Conservation (phyloP, 2,797 vertebrate species). For the Halcyon chelicuti region DNA sequence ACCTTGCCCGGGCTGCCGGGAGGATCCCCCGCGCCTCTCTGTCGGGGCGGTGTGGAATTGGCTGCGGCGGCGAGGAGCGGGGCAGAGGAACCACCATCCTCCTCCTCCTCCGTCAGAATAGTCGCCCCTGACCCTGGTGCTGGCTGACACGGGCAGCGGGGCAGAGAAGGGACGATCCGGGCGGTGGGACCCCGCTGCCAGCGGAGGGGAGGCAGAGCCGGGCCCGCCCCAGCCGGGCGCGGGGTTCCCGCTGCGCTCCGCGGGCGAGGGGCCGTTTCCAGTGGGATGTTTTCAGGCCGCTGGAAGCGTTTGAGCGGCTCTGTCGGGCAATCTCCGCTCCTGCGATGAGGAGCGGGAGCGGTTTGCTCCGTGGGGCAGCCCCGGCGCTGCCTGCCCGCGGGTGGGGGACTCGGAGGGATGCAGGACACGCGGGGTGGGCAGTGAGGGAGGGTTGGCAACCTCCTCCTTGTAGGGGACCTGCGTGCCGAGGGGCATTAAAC, state of each 20-base stretch:
- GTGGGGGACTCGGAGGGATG: accelerated
- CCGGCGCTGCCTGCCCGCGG: not conserved
- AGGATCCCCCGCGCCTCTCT: not conserved
- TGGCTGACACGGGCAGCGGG: not conserved
- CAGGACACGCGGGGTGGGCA: accelerated
- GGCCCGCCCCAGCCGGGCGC: not conserved
- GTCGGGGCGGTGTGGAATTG: not conserved
- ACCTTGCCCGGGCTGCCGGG: not conserved
- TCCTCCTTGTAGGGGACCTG: not conserved
- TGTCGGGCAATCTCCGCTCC: not conserved
- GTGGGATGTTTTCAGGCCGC: not conserved
- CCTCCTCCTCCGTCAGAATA: not conserved
- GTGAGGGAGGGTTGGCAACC: accelerated
- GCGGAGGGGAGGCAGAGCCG: not conserved
- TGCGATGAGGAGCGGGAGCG: accelerated
- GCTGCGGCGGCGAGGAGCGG: not conserved
- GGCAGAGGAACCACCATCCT: accelerated
- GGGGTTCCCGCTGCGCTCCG: not conserved
- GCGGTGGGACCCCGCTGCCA: not conserved
- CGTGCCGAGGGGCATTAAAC: not conserved
- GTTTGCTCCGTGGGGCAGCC: not conserved
- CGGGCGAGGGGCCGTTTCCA: not conserved
- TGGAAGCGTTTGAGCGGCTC: not conserved
- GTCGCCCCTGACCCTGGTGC: not conserved
- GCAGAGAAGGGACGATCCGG: no score